Percentiles rank a stretch among this genome's conserved stretches.
Conservation (phyloP, 2,113 vertebrate species). For the Pelusios castaneus region DNA sequence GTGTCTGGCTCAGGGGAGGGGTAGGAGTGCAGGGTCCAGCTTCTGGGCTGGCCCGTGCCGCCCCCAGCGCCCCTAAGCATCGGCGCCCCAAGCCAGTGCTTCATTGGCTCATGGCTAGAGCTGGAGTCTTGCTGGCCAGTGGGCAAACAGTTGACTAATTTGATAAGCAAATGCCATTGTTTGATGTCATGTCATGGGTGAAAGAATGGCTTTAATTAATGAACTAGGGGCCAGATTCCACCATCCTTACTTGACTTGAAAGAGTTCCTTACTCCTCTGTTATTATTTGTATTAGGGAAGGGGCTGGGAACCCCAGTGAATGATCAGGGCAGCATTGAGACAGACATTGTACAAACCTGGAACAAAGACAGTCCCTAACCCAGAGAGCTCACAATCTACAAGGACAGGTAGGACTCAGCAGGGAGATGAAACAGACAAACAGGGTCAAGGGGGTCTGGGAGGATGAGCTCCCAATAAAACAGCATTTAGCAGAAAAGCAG, state of each 20-base stretch:
- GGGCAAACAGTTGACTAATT: conserved; percentile 22
- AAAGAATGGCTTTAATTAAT: no score
- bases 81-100: no score
- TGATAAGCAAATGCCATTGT: conserved; percentile 32
- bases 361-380: neutral
- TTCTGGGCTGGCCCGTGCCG: no score
- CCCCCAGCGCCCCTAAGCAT: no score
- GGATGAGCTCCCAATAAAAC: neutral
- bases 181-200: neutral
- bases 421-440: neutral
- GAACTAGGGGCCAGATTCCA: no score
- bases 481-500: neutral
- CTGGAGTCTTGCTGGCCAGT: conserved; percentile 10
- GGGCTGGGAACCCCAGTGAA: neutral
- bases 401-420: neutral
- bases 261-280: neutral
- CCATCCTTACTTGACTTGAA: no score
- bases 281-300: neutral
- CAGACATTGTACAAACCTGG: neutral
- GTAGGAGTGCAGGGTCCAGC: no score
- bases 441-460: neutral
- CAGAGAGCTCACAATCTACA: neutral
- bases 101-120: no score
- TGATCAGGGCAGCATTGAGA: neutral
- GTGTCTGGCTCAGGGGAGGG: no score